Percentiles rank a stretch among this genome's conserved stretches.
Evolutionary conservation across 1,140 invertebrate species (phyloP).

Genomic region (Armadillidium nasatum): DNA sequence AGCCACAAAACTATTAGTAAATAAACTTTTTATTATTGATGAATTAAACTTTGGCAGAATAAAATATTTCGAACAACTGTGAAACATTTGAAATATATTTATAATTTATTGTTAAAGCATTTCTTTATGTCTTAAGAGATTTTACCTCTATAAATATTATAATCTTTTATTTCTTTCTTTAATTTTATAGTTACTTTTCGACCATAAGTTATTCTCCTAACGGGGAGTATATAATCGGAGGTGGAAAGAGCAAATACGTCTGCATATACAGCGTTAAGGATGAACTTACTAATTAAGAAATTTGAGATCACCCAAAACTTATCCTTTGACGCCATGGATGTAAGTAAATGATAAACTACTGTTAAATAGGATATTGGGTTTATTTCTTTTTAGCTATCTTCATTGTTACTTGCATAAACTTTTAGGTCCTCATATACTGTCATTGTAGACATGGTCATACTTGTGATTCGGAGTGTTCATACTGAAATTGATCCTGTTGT

Average conservation of each 20-base stretch:
- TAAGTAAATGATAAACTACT: background rate
- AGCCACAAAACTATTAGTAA: no score
- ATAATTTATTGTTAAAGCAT: background rate
- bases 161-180: background rate
- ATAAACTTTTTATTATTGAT: no score
- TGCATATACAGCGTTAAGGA: slow-evolving; percentile 77
- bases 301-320: slow-evolving; percentile 91
- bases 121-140: background rate
- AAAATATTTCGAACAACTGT: no score
- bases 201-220: slow-evolving; percentile 88
- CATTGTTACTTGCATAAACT: no score
- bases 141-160: background rate
- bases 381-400: no score
- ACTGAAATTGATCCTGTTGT: no score
- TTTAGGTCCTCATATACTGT: no score
- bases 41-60: no score
- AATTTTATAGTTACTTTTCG: slow-evolving; percentile 68
- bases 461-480: no score
- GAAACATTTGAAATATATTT: no score
- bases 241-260: slow-evolving; percentile 85
- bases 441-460: no score
- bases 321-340: slow-evolving; percentile 88
- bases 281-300: slow-evolving; percentile 75
- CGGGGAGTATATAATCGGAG: slow-evolving; percentile 80
- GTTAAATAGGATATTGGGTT: no score